phyloP scores from a whole-genome alignment of 2,113 vertebrate genomes.

The Piliocolobus tephrosceles region DNA sequence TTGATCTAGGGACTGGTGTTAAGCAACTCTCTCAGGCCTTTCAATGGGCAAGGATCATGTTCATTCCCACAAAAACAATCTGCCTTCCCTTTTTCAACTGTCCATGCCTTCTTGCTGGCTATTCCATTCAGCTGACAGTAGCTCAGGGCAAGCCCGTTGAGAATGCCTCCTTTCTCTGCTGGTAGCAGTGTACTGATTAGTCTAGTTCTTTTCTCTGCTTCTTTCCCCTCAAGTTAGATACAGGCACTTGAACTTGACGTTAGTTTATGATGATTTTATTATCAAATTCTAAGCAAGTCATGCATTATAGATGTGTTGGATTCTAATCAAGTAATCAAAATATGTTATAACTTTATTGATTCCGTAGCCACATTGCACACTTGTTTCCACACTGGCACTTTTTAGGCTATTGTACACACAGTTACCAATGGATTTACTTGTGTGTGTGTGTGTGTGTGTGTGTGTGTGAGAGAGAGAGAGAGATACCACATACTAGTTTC shows the following conservation, averaged over 20 bases:
- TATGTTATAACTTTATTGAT: not conserved
- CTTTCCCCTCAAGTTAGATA: constrained; percentile 53
- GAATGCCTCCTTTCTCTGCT: not conserved
- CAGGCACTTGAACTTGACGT: constrained; percentile 47
- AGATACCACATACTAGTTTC: not conserved
- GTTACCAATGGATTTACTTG: not conserved
- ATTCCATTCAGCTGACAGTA: not conserved
- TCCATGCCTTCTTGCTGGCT: not conserved
- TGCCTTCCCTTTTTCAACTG: not conserved
- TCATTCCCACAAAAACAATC: not conserved
- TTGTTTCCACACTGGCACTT: not conserved
- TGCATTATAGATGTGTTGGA: not conserved
- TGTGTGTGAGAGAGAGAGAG: too few relatives aligned
- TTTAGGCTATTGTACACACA: not conserved
- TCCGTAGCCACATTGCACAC: not conserved
- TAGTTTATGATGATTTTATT: constrained; percentile 55
- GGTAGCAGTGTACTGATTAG: constrained; percentile 8
- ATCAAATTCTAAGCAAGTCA: constrained; percentile 43
- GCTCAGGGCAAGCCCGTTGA: not conserved
- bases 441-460: not conserved
- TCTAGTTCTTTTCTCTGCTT: not conserved
- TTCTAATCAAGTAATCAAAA: constrained; percentile 46
- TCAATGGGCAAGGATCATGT: not conserved
- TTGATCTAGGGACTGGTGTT: not conserved
- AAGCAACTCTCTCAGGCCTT: not conserved